Evolutionary conservation across 2,888 invertebrate species (phyloP), one percentile per base, ranked within the genome.

Genomic region (Phengaris arion): DNA sequence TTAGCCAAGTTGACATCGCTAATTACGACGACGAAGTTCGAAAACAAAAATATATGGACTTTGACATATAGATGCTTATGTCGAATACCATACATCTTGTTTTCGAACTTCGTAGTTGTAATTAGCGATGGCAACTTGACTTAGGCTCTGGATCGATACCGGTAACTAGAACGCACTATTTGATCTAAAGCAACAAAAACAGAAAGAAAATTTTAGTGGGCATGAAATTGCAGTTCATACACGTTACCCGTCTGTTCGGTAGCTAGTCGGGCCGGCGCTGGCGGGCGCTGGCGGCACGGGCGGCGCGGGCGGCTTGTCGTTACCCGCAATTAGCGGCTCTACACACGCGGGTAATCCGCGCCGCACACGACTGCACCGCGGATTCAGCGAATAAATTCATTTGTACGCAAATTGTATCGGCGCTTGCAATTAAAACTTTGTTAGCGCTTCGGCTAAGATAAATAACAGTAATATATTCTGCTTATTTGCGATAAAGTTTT

Each of bases 351-450:
- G 88, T 91, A 89, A 91, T 90, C 90, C 89, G 84, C 87, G 82
- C 78, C 84, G 79, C 83, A 86, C 86, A 85, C 89, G 87, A 89
- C 85, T 92, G 92, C 92, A 91, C 89, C 88, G 87, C 90, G 88
- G 89, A 92, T 91, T 89, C 92, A 89, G 89, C 90, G 87, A 92
- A 93, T 93, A 93, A 92, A 93, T 93, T 92, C 93, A 93, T 93
- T 93, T 93, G 90, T 91, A 92, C 91, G 92, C 92, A 92, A 93
- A 93, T 93, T 92, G 92, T 93, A 93, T 93, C 91, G 93, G 93
- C 91, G 91, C 91, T 92, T 89, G 93, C 93, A 93, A 93, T 93
- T 93, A 93, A 93, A 93, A 93, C 93, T 93, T 93, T 93, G 92
- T 88, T 92, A 89, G 89, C 89, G 90, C 90, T 89, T 88, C 86